Evolutionary conservation across 2,888 invertebrate genomes (phyloP), one percentile per base, ranked within the genome.

Genomic region (Pyrrhosoma nymphula): DNA sequence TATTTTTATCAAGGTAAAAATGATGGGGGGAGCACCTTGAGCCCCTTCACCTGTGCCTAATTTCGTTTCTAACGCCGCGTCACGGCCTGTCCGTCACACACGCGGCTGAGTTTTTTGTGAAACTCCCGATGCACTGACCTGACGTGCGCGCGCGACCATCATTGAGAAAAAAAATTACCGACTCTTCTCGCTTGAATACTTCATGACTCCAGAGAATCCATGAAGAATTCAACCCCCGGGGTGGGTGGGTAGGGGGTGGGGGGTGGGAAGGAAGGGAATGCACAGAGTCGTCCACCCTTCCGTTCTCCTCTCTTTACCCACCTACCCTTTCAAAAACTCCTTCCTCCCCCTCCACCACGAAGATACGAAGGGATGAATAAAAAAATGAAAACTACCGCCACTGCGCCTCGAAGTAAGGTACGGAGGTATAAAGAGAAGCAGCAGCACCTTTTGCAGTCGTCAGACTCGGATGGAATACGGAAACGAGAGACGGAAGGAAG

Each of bases 401-500:
- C 30, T 30, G 82, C 69, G 82, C 82, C 14, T 30, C 82, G 82
- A n/a, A 26, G 69, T 8, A 8, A 47, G 20, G 69, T 26, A 69
- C 26, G 69, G 69, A 26, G 26, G 69, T 26, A 26, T 47, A 26
- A 3, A 10, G 69, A 16, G 82, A 14, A 82, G 26, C 35, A 35
- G 16, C 35, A 35, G 82, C 82, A 82, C 82, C 82, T 82, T 82
- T 82, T 82, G 82, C 82, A 82, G 82, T 16, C 63, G 56, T n/a
- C 47, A 47, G 20, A 60, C 60, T 12, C 60, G 60, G n/a, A 69
- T n/a, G 26, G 69, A 69, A n/a, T n/a, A 69, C 35, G 82, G 82
- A 82, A 82, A 82, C 82, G 35, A 35, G 82, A 82, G 82, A 35
- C 14, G 82, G 82, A 82, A 82, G 82, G 30, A 82, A 82, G 69